A percentile compares a stretch with the other conserved stretches of the same genome.
phyloP scores from a whole-genome alignment of 64 coral and sea anemone species.

The Dendronephthya gigantea region DNA sequence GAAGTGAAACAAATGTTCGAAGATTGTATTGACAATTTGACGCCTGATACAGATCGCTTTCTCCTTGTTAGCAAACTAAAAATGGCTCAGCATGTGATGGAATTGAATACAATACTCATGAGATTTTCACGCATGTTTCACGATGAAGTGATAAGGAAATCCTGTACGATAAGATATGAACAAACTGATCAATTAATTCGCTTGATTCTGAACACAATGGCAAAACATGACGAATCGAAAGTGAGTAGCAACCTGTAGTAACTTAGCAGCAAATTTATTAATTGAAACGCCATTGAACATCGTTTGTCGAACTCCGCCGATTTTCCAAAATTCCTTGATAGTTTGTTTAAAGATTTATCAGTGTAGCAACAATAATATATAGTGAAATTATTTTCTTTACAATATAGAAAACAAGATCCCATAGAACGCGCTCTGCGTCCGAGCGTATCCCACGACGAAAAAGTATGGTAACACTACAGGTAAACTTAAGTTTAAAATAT shows the following conservation, averaged over 20 bases:
- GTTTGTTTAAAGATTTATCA: no score
- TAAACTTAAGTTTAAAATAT: background rate
- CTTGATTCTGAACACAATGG: background rate
- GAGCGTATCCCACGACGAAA: background rate
- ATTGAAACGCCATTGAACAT: no score
- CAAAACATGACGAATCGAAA: no score
- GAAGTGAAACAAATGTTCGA: background rate
- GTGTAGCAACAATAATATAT: no score
- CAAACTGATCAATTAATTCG: background rate
- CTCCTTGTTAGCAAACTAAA: background rate
- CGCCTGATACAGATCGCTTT: background rate
- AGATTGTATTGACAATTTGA: background rate
- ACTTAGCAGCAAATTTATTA: no score
- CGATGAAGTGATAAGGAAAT: background rate
- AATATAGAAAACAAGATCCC: background rate
- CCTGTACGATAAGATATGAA: background rate
- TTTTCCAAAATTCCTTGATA: no score
- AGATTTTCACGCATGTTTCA: background rate
- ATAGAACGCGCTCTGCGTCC: background rate
- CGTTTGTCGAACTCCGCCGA: no score
- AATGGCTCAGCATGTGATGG: background rate
- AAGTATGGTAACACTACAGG: background rate
- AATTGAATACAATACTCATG: background rate
- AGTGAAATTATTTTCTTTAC: background rate
- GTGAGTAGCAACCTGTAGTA: no score